Percentiles rank a stretch among this genome's conserved stretches.
Evolutionary conservation across 2,888 invertebrate genomes (phyloP).

Genomic region (Carterocephalus palaemon): DNA sequence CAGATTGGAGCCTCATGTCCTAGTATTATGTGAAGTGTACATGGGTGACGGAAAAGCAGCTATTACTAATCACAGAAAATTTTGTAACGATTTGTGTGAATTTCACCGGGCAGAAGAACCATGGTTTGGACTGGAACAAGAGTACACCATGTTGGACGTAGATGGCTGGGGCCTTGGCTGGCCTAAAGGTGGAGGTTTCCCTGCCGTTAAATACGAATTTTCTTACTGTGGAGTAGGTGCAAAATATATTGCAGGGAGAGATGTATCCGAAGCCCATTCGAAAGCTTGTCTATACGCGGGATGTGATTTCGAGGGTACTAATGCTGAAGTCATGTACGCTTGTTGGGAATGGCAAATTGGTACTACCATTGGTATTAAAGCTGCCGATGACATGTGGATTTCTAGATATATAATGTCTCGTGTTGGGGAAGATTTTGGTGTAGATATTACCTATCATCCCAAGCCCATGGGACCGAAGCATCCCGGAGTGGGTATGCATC

Average conservation of each 20-base stretch:
- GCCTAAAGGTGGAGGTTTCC: constrained; percentile 95
- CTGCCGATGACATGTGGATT: constrained; percentile 92
- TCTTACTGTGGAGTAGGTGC: constrained; percentile 97
- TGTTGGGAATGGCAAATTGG: constrained; percentile 96
- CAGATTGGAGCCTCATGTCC: constrained; percentile 89
- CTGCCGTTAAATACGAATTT: constrained; percentile 90
- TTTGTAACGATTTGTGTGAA: constrained; percentile 85
- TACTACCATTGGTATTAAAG: constrained; percentile 89
- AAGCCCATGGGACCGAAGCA: constrained; percentile 91
- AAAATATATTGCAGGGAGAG: constrained; percentile 93
- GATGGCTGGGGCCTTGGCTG: constrained; percentile 94
- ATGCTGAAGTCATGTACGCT: constrained; percentile 98
- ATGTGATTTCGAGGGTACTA: constrained; percentile 93
- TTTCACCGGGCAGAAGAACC: constrained; percentile 83
- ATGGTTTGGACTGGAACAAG: constrained; percentile 96
- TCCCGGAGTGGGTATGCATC: constrained; percentile 91
- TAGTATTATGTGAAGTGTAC: constrained; percentile 92
- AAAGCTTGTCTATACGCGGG: constrained; percentile 94
- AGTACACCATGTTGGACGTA: constrained; percentile 91
- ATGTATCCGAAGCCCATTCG: constrained; percentile 92
- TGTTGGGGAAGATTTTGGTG: constrained; percentile 92
- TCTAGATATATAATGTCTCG: constrained; percentile 89
- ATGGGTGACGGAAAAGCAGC: constrained; percentile 85
- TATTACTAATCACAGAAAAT: constrained; percentile 83
- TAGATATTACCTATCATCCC: constrained; percentile 83